Conservation (phyloP, 2,113 vertebrate species). For the Aythya baeri region DNA sequence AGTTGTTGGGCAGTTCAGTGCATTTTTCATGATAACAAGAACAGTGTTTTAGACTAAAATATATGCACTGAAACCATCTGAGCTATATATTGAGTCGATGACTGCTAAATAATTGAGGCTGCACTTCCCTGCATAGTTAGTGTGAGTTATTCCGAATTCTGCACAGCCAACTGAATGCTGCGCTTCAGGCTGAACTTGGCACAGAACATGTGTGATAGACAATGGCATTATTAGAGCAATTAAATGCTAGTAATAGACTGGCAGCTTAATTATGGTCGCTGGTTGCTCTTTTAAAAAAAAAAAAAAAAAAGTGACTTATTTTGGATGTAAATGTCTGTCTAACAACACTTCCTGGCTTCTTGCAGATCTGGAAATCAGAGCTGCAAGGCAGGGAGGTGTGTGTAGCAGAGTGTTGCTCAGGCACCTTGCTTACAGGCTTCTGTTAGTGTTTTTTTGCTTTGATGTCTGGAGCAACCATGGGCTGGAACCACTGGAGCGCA, state of each 20-base stretch:
- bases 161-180: background rate
- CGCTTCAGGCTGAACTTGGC: background rate
- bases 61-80: background rate
- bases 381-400: background rate
- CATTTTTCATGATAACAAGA: background rate
- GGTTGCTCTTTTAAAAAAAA: background rate
- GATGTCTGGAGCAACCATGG: background rate
- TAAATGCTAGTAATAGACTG: background rate
- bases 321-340: background rate
- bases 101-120: background rate
- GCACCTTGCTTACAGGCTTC: background rate
- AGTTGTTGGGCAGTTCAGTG: background rate
- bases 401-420: background rate
- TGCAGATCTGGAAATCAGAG: background rate
- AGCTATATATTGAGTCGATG: background rate
- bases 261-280: background rate
- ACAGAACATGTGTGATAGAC: background rate
- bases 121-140: background rate
- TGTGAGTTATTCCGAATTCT: constrained; percentile 4
- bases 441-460: background rate
- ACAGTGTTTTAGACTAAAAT: background rate
- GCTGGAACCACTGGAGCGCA: background rate
- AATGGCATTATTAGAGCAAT: background rate
- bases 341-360: background rate
- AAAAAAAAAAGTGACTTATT: background rate